Evolutionary conservation across 2,797 vertebrate species (phyloP), one percentile per base, ranked within the genome.

Genomic region (Sternarchorhynchus goeldii): DNA sequence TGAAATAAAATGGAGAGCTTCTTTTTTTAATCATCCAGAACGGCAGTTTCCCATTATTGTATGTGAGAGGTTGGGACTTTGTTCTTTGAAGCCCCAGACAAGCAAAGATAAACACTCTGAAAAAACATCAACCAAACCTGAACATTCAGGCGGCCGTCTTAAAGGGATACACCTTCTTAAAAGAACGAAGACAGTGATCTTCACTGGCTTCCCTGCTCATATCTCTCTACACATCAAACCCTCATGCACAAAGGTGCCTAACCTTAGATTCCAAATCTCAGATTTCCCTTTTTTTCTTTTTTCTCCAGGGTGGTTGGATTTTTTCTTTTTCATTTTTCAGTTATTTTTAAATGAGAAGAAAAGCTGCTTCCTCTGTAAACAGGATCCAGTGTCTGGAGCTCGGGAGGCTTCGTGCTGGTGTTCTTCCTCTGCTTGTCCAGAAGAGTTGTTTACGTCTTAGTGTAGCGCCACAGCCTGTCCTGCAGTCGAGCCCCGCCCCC

Each of bases 31-130:
- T 20, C n/a, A 79, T 85, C 86, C 85, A 50, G 41, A 76, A 70
- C 17, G 82, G 78, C 64, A 83, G 83, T 81, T 93, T 93, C 92
- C 91, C 87, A 78, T 80, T 71, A 93, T 93, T 93, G 93, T 93
- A 81, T 86, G 66, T 80, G 67, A 66, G 58, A 69, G 73, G 34
- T 76, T 73, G 67, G 59, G 65, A 82, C 81, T 75, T 41, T 36
- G 66, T 58, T 73, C 68, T 82, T 85, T 82, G 75, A 84, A 71
- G 75, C 36, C 7, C 55, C 20, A 74, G 76, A 31, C 84, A 83
- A 88, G 86, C 87, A 86, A 80, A 82, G 87, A 82, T 85, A 81
- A 80, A 86, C 82, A 87, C 82, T 69, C 85, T 55, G 50, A 64
- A 82, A 81, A 34, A 75, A 72, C 60, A 71, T 45, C 31, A 55